Percentiles rank a stretch among this genome's conserved stretches.
phyloP scores from a whole-genome alignment of 2,888 invertebrate species.

The Metopia argyrocephala region DNA sequence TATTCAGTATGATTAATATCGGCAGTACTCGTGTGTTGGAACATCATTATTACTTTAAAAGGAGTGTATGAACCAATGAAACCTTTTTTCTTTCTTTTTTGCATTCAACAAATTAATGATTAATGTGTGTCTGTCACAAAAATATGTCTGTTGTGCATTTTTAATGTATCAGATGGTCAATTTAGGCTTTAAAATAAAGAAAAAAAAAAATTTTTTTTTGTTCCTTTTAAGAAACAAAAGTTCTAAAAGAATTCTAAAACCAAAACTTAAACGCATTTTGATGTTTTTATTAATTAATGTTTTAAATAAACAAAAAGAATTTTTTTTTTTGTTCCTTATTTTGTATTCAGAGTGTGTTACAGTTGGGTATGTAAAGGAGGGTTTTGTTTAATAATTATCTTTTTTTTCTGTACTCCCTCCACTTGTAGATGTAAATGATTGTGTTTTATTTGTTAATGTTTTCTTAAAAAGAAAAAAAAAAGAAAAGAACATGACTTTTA shows the following conservation, averaged over 20 bases:
- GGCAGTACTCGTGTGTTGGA: neutral
- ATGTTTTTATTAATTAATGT: slow-evolving; percentile 51
- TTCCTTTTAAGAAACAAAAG: neutral
- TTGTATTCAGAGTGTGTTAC: neutral
- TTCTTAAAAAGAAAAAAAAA: too few species aligned
- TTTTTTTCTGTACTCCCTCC: neutral
- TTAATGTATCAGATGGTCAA: slow-evolving; percentile 60
- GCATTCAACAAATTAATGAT: slow-evolving; percentile 55
- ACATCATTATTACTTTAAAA: slow-evolving; percentile 2
- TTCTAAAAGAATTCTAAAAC: neutral
- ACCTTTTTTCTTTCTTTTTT: too few species aligned
- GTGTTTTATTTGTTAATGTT: neutral
- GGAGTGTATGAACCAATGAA: slow-evolving; percentile 10
- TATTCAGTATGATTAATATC: slow-evolving; percentile 32
- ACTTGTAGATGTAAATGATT: neutral
- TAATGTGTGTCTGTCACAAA: slow-evolving; percentile 61
- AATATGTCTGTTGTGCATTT: slow-evolving; percentile 53
- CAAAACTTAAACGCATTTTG: slow-evolving; percentile 32
- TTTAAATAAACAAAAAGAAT: neutral
- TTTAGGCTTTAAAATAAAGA: neutral
- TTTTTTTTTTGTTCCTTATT: neutral
- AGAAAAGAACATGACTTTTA: slow-evolving; percentile 32
- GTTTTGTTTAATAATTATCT: too few species aligned
- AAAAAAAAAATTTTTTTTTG: neutral
- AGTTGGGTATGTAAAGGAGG: neutral